Conservation (phyloP, 2,888 invertebrate genomes). For the Caenorhabditis imperialis region DNA sequence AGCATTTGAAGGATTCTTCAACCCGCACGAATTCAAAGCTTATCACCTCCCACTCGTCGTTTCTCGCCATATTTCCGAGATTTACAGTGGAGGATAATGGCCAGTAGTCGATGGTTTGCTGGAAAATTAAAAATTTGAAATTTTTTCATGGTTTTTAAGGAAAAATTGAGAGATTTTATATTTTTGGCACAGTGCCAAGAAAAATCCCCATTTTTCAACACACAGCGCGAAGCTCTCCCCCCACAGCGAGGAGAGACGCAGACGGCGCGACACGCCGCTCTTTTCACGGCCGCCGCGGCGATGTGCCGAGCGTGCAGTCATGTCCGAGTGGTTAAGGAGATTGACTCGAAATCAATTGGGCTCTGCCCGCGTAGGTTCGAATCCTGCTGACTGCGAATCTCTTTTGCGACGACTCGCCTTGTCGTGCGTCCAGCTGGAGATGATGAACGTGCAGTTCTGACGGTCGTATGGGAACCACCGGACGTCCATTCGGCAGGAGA, state of each 20-base stretch:
- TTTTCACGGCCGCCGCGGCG: not conserved
- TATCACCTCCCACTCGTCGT: slow-evolving; percentile 77
- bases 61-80: slow-evolving; percentile 74
- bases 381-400: slow-evolving; percentile 58
- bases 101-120: slow-evolving; percentile 75
- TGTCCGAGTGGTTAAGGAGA: slow-evolving; percentile 66
- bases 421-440: slow-evolving; percentile 76
- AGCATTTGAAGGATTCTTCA: slow-evolving; percentile 73
- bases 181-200: too few species aligned
- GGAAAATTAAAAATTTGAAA: slow-evolving; percentile 2
- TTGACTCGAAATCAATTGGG: slow-evolving; percentile 67
- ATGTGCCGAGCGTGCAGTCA: slow-evolving; percentile 21
- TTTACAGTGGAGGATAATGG: slow-evolving; percentile 67
- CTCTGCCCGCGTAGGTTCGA: slow-evolving; percentile 68
- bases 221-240: too few species aligned
- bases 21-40: slow-evolving; percentile 71
- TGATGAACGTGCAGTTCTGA: slow-evolving; percentile 77
- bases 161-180: not conserved
- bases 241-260: too few species aligned
- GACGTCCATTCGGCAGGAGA: slow-evolving; percentile 76
- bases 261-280: not conserved
- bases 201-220: too few species aligned
- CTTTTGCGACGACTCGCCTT: slow-evolving; percentile 33
- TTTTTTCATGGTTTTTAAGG: not conserved
- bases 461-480: slow-evolving; percentile 74